Conservation (phyloP, 1,140 invertebrate species). For the Stegodyphus dumicola region DNA sequence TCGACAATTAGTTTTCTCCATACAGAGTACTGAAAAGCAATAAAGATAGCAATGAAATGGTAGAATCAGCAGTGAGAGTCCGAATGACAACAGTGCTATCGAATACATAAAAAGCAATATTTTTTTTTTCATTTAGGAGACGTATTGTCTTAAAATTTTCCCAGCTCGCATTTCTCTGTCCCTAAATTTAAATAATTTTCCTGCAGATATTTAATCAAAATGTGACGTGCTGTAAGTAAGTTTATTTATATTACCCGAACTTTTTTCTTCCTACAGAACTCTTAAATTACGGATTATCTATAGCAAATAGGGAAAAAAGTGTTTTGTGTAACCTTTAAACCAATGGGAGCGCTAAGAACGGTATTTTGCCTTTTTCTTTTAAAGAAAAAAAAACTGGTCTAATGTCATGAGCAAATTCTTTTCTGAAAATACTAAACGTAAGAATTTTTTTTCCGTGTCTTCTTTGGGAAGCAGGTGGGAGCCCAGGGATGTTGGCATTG, state of each 20-base stretch:
- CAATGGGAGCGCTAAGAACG: slow-evolving; percentile 53
- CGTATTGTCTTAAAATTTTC: too few relatives aligned
- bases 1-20: too few relatives aligned
- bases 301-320: slow-evolving; percentile 46
- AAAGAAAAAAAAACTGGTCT: slow-evolving; percentile 44
- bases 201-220: too few relatives aligned
- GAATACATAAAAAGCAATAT: too few relatives aligned
- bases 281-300: slow-evolving; percentile 45
- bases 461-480: neutral
- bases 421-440: slow-evolving; percentile 43
- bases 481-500: slow-evolving; percentile 59
- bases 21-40: too few relatives aligned
- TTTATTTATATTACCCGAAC: neutral
- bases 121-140: too few relatives aligned
- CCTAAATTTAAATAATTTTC: too few relatives aligned
- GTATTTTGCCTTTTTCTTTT: slow-evolving; percentile 23
- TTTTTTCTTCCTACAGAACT: neutral
- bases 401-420: slow-evolving; percentile 56
- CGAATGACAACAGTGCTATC: too few relatives aligned
- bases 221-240: too few relatives aligned
- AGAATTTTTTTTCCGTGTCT: slow-evolving; percentile 1
- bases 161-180: neutral
- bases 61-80: too few relatives aligned
- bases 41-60: too few relatives aligned
- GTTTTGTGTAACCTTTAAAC: slow-evolving; percentile 60